These are phyloP conservation scores for Parnassius apollo DNA, from an alignment of 2,888 invertebrate species.

Conservation along the genomic window DNA sequence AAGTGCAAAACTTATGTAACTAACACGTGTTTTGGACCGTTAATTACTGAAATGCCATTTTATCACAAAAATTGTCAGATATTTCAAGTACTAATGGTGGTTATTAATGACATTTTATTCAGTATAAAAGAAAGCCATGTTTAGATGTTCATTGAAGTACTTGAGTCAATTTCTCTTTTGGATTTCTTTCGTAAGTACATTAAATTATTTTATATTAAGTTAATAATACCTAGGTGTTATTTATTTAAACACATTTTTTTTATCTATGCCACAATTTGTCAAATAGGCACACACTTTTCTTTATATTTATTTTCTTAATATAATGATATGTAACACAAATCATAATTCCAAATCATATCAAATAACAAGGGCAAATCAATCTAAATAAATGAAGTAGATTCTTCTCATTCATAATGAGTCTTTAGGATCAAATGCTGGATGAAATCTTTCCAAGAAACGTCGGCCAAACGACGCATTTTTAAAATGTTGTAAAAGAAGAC, in stretches of 20 bases:
- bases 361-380: too few species aligned
- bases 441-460: too few species aligned
- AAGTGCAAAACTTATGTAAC: background rate
- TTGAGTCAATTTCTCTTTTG: background rate
- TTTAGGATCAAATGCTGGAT: too few species aligned
- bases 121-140: background rate
- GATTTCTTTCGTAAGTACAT: conserved; percentile 4
- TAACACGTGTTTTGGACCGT: background rate
- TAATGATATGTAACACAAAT: too few species aligned
- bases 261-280: background rate
- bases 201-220: background rate
- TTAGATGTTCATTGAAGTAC: background rate
- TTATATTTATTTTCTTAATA: too few species aligned
- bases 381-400: too few species aligned
- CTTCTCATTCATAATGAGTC: too few species aligned
- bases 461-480: too few species aligned
- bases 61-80: background rate
- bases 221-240: background rate
- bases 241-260: background rate
- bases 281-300: background rate
- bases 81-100: background rate
- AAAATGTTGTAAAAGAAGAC: too few species aligned
- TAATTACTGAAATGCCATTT: background rate
- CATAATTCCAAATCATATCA: too few species aligned
- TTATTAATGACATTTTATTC: background rate